Conservation (phyloP, 2,113 vertebrate genomes). For the Bos indicus region DNA sequence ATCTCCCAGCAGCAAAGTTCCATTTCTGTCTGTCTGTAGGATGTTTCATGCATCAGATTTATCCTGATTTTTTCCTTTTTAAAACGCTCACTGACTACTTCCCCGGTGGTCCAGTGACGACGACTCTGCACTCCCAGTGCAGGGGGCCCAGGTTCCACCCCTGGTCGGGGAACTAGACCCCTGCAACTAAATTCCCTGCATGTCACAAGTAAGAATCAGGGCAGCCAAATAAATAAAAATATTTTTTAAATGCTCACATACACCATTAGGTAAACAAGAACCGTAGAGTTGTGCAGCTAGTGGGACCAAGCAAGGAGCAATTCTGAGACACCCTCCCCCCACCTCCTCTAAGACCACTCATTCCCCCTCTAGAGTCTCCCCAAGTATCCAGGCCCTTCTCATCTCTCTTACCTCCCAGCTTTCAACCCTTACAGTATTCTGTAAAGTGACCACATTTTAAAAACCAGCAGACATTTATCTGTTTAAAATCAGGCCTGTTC, state of each 20-base stretch:
- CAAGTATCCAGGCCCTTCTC: not conserved
- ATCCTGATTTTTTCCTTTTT: not conserved
- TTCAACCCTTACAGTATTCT: not conserved
- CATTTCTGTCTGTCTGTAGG: not conserved
- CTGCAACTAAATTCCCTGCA: not conserved
- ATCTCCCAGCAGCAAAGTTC: not conserved
- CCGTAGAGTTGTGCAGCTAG: not conserved
- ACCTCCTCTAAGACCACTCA: not conserved
- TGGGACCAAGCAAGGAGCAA: not conserved
- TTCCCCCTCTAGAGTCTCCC: not conserved
- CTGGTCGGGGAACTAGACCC: not conserved
- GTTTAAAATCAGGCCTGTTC: conserved; percentile 8
- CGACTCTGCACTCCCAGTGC: not conserved
- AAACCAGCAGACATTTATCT: not conserved
- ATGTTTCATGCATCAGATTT: not conserved
- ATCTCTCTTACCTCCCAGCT: not conserved
- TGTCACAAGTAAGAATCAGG: not conserved
- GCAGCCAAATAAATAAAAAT: not conserved
- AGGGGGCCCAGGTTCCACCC: not conserved
- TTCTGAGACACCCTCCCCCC: not conserved
- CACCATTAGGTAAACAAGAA: not conserved
- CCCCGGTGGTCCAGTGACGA: not conserved
- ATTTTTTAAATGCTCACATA: not conserved
- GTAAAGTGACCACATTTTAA: not conserved
- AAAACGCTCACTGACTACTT: not conserved